These are phyloP conservation scores for Pseudoips prasinana DNA, from an alignment of 2,888 invertebrate species.

Conservation along the genomic window DNA sequence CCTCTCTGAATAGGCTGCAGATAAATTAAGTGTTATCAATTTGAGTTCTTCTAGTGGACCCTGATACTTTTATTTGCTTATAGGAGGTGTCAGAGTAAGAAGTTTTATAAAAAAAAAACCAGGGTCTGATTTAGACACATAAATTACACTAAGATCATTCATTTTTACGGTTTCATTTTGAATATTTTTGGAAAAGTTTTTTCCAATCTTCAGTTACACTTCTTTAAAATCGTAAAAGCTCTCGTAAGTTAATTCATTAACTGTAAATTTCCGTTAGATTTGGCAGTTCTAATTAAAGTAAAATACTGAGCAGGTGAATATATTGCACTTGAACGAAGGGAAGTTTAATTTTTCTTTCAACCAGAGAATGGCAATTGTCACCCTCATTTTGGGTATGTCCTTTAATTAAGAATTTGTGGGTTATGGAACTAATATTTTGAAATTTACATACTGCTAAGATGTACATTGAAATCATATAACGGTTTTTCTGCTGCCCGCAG, in stretches of 20 bases:
- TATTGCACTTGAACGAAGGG: too few species aligned
- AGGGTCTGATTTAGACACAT: constrained; percentile 9
- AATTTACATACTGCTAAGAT: too few species aligned
- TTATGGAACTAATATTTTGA: too few species aligned
- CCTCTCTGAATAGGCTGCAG: constrained; percentile 17
- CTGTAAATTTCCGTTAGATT: constrained; percentile 5
- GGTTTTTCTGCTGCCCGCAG: too few species aligned
- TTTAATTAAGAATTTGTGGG: too few species aligned
- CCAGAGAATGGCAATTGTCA: too few species aligned
- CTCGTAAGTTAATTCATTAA: constrained; percentile 7
- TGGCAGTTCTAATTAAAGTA: constrained; percentile 19
- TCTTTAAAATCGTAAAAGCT: constrained; percentile 12
- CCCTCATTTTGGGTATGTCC: too few species aligned
- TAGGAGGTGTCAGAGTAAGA: constrained; percentile 15
- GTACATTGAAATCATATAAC: too few species aligned
- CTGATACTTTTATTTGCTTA: constrained; percentile 13
- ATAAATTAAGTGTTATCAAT: constrained; percentile 14
- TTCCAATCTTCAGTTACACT: constrained; percentile 13
- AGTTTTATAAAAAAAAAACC: constrained; percentile 11
- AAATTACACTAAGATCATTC: constrained; percentile 13
- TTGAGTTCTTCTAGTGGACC: constrained; percentile 14
- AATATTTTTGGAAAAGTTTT: constrained; percentile 14
- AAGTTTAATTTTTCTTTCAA: too few species aligned
- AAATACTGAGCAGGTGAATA: too few species aligned
- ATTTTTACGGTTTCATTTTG: constrained; percentile 10